Evolutionary conservation across 2,888 invertebrate genomes (phyloP).

Genomic region (Syrista parreyssii): DNA sequence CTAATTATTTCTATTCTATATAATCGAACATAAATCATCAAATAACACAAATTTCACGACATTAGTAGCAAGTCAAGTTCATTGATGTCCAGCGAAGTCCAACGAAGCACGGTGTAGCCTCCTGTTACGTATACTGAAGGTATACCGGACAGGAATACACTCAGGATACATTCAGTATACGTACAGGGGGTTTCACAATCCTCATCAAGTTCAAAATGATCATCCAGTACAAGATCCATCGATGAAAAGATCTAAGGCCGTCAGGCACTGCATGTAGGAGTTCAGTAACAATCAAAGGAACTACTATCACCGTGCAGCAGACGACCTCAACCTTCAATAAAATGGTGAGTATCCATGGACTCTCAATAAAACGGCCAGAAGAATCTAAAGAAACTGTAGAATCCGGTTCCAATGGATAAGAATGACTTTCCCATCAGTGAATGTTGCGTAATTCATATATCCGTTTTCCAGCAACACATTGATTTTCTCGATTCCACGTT

Average conservation of each 20-base stretch:
- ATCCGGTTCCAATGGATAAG: not conserved
- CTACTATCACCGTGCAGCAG: conserved; percentile 34
- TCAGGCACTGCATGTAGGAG: conserved; percentile 36
- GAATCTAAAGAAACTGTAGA: not conserved
- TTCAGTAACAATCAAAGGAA: conserved; percentile 24
- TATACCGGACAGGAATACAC: conserved; percentile 98
- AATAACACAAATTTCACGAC: not conserved
- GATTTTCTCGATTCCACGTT: not conserved
- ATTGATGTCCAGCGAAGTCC: conserved; percentile 36
- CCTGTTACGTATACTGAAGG: conserved; percentile 99
- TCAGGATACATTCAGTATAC: conserved; percentile 99
- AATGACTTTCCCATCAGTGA: not conserved
- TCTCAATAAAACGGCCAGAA: not conserved
- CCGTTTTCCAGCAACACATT: not conserved
- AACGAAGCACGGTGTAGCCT: conserved; percentile 84
- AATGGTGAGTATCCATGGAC: not conserved
- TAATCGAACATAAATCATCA: not conserved
- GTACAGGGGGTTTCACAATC: conserved; percentile 90
- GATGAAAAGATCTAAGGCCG: conserved; percentile 34
- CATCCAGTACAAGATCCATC: conserved; percentile 9
- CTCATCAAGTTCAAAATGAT: conserved; percentile 43
- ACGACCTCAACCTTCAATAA: conserved; percentile 24
- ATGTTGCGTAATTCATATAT: not conserved
- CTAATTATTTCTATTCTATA: not conserved
- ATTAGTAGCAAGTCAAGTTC: not conserved